A percentile compares a stretch with the other conserved stretches of the same genome.
These are phyloP conservation scores for Oryctolagus cuniculus DNA, from an alignment of 2,113 vertebrate species.

Conservation along the genomic window DNA sequence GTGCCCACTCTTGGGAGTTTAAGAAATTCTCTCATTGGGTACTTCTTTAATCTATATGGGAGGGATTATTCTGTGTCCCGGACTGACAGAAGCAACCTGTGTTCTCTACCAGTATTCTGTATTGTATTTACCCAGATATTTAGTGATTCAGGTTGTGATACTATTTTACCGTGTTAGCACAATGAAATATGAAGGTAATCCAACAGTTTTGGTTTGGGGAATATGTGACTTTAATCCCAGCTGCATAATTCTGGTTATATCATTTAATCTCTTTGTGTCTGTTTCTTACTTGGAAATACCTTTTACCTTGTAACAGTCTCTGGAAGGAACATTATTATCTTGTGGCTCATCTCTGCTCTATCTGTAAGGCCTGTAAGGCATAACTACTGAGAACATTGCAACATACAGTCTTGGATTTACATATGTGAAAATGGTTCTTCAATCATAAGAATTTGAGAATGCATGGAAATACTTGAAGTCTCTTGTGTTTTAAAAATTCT, in stretches of 20 bases:
- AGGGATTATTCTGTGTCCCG: background rate
- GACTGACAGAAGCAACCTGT: background rate
- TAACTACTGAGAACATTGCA: background rate
- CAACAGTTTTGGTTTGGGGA: constrained; percentile 17
- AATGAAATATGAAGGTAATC: background rate
- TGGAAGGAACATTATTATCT: background rate
- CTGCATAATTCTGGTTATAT: background rate
- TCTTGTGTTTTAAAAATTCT: constrained; percentile 7
- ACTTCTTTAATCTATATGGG: background rate
- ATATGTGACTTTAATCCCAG: constrained; percentile 2
- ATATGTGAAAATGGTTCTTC: background rate
- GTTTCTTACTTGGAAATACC: background rate
- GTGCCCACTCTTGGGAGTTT: background rate
- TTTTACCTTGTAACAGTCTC: background rate
- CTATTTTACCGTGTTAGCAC: background rate
- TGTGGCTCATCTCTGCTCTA: background rate
- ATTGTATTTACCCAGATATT: background rate
- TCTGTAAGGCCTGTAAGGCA: background rate
- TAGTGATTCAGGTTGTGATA: background rate
- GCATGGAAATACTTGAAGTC: constrained; percentile 19
- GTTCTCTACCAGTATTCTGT: background rate
- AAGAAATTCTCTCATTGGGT: background rate
- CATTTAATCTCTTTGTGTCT: constrained; percentile 8
- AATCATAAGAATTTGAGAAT: background rate
- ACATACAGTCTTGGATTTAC: background rate